phyloP scores from a whole-genome alignment of 2,797 vertebrate genomes.

The Macropodus opercularis region DNA sequence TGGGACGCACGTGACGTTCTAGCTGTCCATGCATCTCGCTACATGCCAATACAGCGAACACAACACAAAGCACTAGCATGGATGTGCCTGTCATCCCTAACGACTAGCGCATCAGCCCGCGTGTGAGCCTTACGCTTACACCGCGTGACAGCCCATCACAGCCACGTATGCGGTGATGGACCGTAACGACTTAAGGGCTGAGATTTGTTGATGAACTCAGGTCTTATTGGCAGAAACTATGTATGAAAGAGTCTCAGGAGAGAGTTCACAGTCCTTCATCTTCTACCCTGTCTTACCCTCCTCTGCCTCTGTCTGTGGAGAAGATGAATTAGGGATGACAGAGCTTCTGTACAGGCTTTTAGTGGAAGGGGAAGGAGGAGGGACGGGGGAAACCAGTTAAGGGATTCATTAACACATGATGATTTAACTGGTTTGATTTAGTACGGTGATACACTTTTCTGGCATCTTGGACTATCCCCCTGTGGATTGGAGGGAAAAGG shows the following conservation, averaged over 20 bases:
- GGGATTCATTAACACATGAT: conserved; percentile 74
- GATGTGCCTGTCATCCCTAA: neutral
- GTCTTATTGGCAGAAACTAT: conserved; percentile 47
- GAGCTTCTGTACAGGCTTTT: conserved; percentile 63
- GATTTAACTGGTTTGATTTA: conserved; percentile 77
- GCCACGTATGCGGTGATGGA: neutral
- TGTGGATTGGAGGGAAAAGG: conserved; percentile 60
- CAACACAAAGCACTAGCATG: neutral
- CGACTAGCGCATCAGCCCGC: neutral
- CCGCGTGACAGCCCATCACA: conserved; percentile 7
- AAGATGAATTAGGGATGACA: conserved; percentile 71
- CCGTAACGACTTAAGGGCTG: conserved; percentile 12
- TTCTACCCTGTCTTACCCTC: conserved; percentile 29
- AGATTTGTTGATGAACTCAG: conserved; percentile 28
- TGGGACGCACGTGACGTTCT: neutral
- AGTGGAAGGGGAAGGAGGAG: conserved; percentile 44
- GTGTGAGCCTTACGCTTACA: neutral
- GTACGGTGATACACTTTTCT: conserved; percentile 53
- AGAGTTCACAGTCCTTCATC: conserved; percentile 34
- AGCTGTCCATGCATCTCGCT: neutral
- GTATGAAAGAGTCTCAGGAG: conserved; percentile 49
- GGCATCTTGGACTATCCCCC: conserved; percentile 57
- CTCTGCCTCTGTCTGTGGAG: conserved; percentile 46
- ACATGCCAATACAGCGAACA: conserved; percentile 4
- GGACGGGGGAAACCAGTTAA: conserved; percentile 59